Evolutionary conservation across 2,797 vertebrate genomes (phyloP), one percentile per base, ranked within the genome.

Genomic region (Neopelma chrysocephalum): DNA sequence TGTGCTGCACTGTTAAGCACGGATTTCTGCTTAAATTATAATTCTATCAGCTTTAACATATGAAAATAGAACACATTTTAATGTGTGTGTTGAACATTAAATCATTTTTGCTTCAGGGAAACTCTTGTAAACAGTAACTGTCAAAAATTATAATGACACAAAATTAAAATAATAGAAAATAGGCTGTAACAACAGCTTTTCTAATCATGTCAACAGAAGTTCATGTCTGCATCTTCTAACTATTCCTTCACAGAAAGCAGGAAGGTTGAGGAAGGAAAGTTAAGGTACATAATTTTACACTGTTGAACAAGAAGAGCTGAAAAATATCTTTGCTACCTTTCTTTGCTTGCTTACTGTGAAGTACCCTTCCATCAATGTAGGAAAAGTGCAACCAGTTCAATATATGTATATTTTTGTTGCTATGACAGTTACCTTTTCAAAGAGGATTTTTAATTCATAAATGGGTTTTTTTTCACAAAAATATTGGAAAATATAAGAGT

Each of bases 41-140:
- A 96, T 98, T 97, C 96, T 97, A 96, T 97, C 95, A 96, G 96
- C 80, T 97, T 97, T 96, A 97, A 96, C 95, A 96, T 95, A 96
- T 94, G 91, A 90, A 97, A 97, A 97, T 93, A 94, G 95, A 97
- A 91, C 96, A 89, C 72, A 96, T 97, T 97, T 97, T 97, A 97
- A 97, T 97, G 95, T 53, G 54, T 93, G 92, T 95, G 94, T 94
- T 97, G 95, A 97, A 97, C 96, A 95, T 97, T 97, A 97, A 96
- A 96, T 96, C 84, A 97, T 97, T 97, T 95, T 96, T 97, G 94
- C 97, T 97, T 89, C 93, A 97, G 96, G 97, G 96, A 96, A 97
- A 94, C 72, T 92, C 91, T 96, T 91, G 97, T 97, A 98, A 98
- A 97, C 94, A 97, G 94, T 96, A 97, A 98, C 98, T 97, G 97